These are phyloP conservation scores for Elymnias hypermnestra DNA, from an alignment of 1,140 invertebrate species.

Conservation along the genomic window DNA sequence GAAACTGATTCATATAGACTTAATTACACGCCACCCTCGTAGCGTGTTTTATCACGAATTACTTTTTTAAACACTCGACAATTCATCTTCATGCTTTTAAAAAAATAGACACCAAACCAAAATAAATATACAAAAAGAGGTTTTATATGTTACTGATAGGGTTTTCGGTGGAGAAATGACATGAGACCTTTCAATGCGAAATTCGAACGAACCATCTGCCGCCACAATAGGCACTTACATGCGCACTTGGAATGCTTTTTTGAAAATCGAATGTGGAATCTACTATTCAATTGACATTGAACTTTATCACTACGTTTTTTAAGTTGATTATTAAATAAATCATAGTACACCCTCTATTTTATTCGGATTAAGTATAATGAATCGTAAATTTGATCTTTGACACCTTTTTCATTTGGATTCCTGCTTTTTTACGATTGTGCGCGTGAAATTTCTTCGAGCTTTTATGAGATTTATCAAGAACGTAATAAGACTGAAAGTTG, in stretches of 20 bases:
- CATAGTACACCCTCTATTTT: constrained; percentile 44
- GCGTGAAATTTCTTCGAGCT: constrained; percentile 8
- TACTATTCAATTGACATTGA: constrained; percentile 16
- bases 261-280: constrained; percentile 48
- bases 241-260: constrained; percentile 60
- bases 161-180: constrained; percentile 14
- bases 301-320: constrained; percentile 13
- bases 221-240: constrained; percentile 69
- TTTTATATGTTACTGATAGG: constrained; percentile 26
- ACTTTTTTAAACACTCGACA: constrained; percentile 25
- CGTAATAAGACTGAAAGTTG: constrained; percentile 20
- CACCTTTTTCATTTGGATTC: constrained; percentile 73
- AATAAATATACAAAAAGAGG: constrained; percentile 25
- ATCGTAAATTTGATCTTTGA: constrained; percentile 76
- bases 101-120: constrained; percentile 25
- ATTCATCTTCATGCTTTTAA: constrained; percentile 31
- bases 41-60: constrained; percentile 25
- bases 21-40: constrained; percentile 37
- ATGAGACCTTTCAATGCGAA: constrained; percentile 33
- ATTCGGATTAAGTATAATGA: constrained; percentile 73
- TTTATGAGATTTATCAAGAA: constrained; percentile 2
- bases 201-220: constrained; percentile 59
- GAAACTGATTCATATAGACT: constrained; percentile 42
- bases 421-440: constrained; percentile 57
- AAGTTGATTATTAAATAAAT: constrained; percentile 13